Evolutionary conservation across 2,797 vertebrate species (phyloP).

Genomic region (Euthynnus affinis): DNA sequence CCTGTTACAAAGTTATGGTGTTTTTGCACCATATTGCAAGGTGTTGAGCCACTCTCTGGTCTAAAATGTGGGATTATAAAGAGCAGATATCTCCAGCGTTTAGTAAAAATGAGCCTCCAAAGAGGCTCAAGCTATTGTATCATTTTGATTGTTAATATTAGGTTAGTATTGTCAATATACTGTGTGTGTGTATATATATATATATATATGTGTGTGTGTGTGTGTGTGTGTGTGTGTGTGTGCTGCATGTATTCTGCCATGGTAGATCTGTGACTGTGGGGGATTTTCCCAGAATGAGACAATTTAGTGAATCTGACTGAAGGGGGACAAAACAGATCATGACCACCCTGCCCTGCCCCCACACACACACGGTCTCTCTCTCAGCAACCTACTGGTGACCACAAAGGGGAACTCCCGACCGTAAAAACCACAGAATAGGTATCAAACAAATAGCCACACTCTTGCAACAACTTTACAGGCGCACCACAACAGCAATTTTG

Average conservation of each 20-base stretch:
- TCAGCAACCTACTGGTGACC: constrained; percentile 45
- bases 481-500: constrained; percentile 51
- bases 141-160: not conserved
- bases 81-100: not conserved
- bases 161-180: not conserved
- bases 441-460: constrained; percentile 71
- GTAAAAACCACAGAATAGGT: constrained; percentile 67
- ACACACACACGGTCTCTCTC: not conserved
- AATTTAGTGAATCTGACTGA: constrained; percentile 36
- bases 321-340: constrained; percentile 49
- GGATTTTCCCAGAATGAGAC: constrained; percentile 70
- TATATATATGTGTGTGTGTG: constrained; percentile 26
- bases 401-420: constrained; percentile 79
- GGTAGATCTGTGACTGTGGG: constrained; percentile 25
- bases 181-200: constrained; percentile 10
- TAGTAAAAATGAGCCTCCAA: not conserved
- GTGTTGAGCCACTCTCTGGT: constrained; percentile 20
- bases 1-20: not conserved
- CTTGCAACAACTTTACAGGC: constrained; percentile 36
- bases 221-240: constrained; percentile 13
- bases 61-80: not conserved
- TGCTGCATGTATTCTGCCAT: constrained; percentile 2
- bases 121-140: not conserved
- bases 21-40: not conserved
- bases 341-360: constrained; percentile 43